These are phyloP conservation scores for Ifrita kowaldi DNA, from an alignment of 2,113 vertebrate genomes.

Conservation along the genomic window DNA sequence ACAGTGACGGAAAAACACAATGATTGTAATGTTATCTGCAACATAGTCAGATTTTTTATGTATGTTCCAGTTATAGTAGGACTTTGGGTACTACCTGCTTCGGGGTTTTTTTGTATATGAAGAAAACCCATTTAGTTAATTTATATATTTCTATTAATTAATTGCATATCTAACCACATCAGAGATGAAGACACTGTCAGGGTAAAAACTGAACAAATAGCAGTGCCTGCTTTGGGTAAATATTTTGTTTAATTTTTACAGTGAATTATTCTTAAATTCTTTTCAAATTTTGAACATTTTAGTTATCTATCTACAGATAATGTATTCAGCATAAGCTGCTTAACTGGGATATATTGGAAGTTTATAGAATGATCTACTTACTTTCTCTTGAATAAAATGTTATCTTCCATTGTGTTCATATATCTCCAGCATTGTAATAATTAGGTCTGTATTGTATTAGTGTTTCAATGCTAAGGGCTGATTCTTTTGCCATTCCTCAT, in stretches of 20 bases:
- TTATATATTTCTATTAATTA: neutral
- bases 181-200: neutral
- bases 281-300: neutral
- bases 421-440: neutral
- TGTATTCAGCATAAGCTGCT: neutral
- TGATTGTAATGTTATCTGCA: neutral
- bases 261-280: neutral
- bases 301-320: neutral
- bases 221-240: neutral
- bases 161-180: neutral
- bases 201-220: neutral
- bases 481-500: neutral
- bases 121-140: neutral
- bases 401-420: neutral
- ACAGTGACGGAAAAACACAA: neutral
- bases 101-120: neutral
- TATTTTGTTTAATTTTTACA: neutral
- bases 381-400: neutral
- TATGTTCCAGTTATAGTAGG: neutral
- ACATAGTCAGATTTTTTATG: neutral
- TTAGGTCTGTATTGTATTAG: neutral
- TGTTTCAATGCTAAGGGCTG: neutral
- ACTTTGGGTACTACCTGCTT: neutral
- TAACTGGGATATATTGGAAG: neutral
- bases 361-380: neutral